A percentile compares a stretch with the other conserved stretches of the same genome.
Evolutionary conservation across 1,140 invertebrate species (phyloP).

Genomic region (Thalassaphorura encarpata): DNA sequence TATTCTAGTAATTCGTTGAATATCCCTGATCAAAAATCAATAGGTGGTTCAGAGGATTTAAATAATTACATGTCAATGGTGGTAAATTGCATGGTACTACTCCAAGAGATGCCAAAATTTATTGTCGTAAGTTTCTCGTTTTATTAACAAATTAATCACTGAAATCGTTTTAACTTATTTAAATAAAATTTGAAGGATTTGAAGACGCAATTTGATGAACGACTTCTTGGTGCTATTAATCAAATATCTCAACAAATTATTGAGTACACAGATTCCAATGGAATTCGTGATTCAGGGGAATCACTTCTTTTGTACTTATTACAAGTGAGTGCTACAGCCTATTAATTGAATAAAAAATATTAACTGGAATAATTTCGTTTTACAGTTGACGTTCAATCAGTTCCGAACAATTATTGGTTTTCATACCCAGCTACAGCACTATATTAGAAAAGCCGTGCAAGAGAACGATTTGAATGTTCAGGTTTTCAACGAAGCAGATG

Average conservation of each 20-base stretch:
- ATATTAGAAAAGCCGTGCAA: conserved; percentile 48
- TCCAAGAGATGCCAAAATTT: conserved; percentile 72
- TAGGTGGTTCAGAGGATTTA: conserved; percentile 39
- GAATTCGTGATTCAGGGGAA: conserved; percentile 26
- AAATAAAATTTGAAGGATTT: conserved; percentile 47
- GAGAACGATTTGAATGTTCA: conserved; percentile 28
- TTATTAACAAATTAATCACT: conserved; percentile 1
- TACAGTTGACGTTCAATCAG: conserved; percentile 57
- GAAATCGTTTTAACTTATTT: neutral
- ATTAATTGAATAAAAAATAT: no score
- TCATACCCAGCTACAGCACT: conserved; percentile 52
- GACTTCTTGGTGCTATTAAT: conserved; percentile 64
- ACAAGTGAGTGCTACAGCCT: conserved; percentile 28
- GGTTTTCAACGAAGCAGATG: conserved; percentile 65
- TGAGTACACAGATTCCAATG: conserved; percentile 40
- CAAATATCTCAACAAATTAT: conserved; percentile 64
- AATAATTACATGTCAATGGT: conserved; percentile 67
- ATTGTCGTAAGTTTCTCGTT: conserved; percentile 52
- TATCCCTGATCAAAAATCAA: neutral
- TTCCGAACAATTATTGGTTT: conserved; percentile 59
- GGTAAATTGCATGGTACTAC: conserved; percentile 71
- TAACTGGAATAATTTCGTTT: neutral
- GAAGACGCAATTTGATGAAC: conserved; percentile 67
- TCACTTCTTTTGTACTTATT: conserved; percentile 30
- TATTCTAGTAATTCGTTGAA: neutral